A percentile compares a stretch with the other conserved stretches of the same genome.
Evolutionary conservation across 2,888 invertebrate species (phyloP).

Genomic region (Cenopis cana): DNA sequence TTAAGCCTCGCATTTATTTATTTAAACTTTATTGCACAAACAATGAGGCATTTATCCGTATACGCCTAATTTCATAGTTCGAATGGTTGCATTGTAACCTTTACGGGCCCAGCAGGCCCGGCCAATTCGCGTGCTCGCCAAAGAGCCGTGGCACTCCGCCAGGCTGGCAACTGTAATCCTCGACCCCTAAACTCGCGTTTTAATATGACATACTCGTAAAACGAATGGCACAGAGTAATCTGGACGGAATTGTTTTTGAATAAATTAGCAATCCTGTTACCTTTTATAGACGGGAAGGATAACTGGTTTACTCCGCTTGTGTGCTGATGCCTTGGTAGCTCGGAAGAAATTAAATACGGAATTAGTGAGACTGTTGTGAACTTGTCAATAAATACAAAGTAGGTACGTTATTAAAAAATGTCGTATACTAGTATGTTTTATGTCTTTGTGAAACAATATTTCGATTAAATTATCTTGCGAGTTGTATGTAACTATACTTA

Average conservation of each 20-base stretch:
- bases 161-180: slow-evolving; percentile 55
- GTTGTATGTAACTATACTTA: too few species aligned
- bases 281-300: slow-evolving; percentile 43
- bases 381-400: neutral
- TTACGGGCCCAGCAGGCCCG: slow-evolving; percentile 55
- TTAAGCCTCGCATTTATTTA: slow-evolving; percentile 18
- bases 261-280: slow-evolving; percentile 52
- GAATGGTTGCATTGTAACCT: slow-evolving; percentile 48
- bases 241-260: slow-evolving; percentile 50
- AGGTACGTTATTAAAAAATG: too few species aligned
- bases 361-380: slow-evolving; percentile 6
- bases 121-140: slow-evolving; percentile 45
- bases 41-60: too few species aligned
- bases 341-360: neutral
- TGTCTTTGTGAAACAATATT: too few species aligned
- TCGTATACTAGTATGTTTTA: too few species aligned
- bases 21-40: too few species aligned
- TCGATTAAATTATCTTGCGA: too few species aligned
- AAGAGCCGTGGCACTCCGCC: slow-evolving; percentile 64
- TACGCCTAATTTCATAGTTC: slow-evolving; percentile 22
- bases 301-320: slow-evolving; percentile 19
- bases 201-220: slow-evolving; percentile 51
- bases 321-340: slow-evolving; percentile 4
- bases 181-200: slow-evolving; percentile 53
- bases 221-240: slow-evolving; percentile 46